Conservation (phyloP, 2,797 vertebrate species). For the Sphenopsis melanotis region DNA sequence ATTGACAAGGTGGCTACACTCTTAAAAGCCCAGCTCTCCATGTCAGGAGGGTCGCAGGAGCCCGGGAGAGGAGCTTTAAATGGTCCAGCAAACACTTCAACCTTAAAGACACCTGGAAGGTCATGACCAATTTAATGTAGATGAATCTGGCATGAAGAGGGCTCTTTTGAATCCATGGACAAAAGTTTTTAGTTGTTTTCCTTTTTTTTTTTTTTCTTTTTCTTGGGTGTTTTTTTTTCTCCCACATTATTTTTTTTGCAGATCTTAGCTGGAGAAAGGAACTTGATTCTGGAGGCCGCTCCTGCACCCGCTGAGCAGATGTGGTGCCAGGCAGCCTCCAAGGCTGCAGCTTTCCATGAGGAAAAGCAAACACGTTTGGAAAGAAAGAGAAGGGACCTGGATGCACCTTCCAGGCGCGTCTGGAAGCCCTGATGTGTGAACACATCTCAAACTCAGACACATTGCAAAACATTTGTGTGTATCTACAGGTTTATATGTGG, state of each 20-base stretch:
- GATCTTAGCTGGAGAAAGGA: background rate
- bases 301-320: background rate
- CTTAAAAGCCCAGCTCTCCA: conserved; percentile 82
- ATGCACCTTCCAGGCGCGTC: background rate
- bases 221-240: too few relatives aligned
- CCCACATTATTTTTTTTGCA: background rate
- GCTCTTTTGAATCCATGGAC: conserved; percentile 65
- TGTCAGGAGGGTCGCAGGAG: conserved; percentile 82
- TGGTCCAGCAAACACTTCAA: conserved; percentile 87
- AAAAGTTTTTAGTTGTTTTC: conserved; percentile 13
- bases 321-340: background rate
- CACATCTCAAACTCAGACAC: background rate
- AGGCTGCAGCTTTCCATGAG: background rate
- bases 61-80: conserved; percentile 77
- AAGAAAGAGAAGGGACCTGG: background rate
- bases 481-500: background rate
- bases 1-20: conserved; percentile 86
- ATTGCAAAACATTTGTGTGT: background rate
- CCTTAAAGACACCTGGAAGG: conserved; percentile 92
- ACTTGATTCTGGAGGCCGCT: conserved; percentile 10
- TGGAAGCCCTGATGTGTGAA: background rate
- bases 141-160: conserved; percentile 75
- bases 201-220: background rate
- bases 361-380: background rate
- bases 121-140: conserved; percentile 81